Evolutionary conservation across 2,797 vertebrate genomes (phyloP), one percentile per base, ranked within the genome.

Genomic region (Periparus ater): DNA sequence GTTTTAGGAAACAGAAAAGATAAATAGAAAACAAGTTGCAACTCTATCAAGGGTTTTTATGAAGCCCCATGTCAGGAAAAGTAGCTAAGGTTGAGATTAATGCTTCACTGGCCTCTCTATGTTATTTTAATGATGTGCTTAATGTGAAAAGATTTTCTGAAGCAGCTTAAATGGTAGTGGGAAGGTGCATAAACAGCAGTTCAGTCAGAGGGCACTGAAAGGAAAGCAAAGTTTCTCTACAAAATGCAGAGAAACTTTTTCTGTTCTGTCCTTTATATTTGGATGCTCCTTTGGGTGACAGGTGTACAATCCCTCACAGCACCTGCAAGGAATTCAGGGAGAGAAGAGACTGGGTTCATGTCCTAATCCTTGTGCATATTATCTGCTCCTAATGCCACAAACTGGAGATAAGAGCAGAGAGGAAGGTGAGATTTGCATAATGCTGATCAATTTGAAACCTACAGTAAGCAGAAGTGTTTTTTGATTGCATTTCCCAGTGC

Each of bases 341-440:
- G 3, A 40, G 15, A 18, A 29, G 17, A 54, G 23, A 11, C 45
- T 27, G 66, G 72, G 45, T 25, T 40, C 40, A 7, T 6, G 13
- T n/a, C 70, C 85, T 29, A 22, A 32, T 42, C 53, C 50, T 57
- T 29, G 45, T 15, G 2, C 10, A 1, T 2, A 23, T 57, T 18
- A 58, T 61, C 80, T 44, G 45, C 38, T 67, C 47, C 57, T 45
- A 68, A 74, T 11, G 80, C 71, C 67, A 47, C 60, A 29, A 40
- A 51, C 19, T 19, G 42, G 65, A 68, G 62, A 5, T 26, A 65
- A 57, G 9, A 32, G 51, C 40, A 40, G 72, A 4, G 21, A 87
- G 76, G 17, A 50, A 68, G 91, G 66, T 85, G 86, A 65, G 81
- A 91, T 81, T 93, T 96, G 62, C 88, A 91, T 89, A 88, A 81